Evolutionary conservation across 2,888 invertebrate genomes (phyloP).

Genomic region (Dryococelus australis): DNA sequence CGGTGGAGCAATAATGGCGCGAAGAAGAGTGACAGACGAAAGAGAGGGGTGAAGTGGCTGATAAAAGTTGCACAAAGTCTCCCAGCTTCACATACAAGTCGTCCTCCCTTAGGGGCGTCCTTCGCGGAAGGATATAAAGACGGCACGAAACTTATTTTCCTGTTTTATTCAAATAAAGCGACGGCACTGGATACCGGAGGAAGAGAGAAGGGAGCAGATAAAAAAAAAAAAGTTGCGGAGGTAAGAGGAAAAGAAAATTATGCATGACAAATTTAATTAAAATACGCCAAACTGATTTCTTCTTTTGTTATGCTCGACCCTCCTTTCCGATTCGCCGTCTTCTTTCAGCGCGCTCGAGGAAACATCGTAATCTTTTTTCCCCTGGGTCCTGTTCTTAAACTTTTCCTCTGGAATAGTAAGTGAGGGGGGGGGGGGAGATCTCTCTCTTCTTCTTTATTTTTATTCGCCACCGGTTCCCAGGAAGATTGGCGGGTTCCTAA

Average conservation of each 20-base stretch:
- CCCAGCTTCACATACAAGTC: not conserved
- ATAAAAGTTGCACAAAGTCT: not conserved
- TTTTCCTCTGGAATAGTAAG: not conserved
- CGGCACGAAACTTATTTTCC: conserved; percentile 18
- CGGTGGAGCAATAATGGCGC: too few species aligned
- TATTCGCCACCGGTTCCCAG: not conserved
- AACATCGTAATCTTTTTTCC: conserved; percentile 3
- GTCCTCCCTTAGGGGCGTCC: not conserved
- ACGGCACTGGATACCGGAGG: not conserved
- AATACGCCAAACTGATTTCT: conserved; percentile 38
- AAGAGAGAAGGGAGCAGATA: not conserved
- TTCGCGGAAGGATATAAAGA: not conserved
- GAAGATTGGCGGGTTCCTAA: not conserved
- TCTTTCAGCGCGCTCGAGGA: conserved; percentile 17
- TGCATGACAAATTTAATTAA: conserved; percentile 45
- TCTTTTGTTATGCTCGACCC: conserved; percentile 28
- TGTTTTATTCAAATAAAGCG: conserved; percentile 28
- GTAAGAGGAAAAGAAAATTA: conserved; percentile 39
- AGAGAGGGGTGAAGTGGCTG: not conserved
- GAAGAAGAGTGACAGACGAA: too few species aligned
- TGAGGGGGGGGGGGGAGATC: not conserved
- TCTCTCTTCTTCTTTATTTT: not conserved
- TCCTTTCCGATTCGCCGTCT: conserved; percentile 2
- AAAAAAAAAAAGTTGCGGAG: conserved; percentile 30
- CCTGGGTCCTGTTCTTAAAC: not conserved